phyloP scores from a whole-genome alignment of 2,888 invertebrate species.

The Melieria omissa region DNA sequence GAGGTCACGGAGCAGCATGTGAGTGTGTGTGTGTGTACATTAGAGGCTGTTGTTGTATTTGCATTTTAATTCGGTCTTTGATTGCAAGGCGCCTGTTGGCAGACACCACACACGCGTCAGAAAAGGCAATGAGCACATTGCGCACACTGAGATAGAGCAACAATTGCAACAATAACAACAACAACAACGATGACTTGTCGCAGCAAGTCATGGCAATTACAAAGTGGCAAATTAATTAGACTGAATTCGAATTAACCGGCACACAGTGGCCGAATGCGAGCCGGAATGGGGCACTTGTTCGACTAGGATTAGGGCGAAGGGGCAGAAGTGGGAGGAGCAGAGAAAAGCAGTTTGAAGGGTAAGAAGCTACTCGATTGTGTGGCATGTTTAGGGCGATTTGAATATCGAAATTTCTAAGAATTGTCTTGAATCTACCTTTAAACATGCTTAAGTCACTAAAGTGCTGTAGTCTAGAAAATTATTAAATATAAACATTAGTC shows the following conservation, averaged over 20 bases:
- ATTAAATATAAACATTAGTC: too few relatives aligned
- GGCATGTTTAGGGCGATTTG: too few relatives aligned
- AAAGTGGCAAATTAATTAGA: conserved; percentile 59
- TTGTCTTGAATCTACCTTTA: too few relatives aligned
- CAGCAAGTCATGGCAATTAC: conserved; percentile 24
- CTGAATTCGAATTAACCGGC: conserved; percentile 55
- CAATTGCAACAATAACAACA: background rate
- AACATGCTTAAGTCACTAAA: too few relatives aligned
- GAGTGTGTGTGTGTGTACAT: background rate
- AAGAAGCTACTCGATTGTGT: too few relatives aligned
- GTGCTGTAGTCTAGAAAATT: too few relatives aligned
- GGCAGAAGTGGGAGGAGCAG: too few relatives aligned
- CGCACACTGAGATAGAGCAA: background rate
- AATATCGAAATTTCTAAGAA: too few relatives aligned
- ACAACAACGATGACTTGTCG: conserved; percentile 6
- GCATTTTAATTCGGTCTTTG: conserved; percentile 19
- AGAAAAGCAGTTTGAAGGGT: too few relatives aligned
- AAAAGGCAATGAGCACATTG: background rate
- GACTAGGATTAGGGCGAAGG: too few relatives aligned
- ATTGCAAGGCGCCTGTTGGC: background rate
- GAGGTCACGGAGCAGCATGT: background rate
- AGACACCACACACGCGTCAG: conserved; percentile 5
- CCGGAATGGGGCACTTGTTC: too few relatives aligned
- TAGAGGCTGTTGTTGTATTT: background rate
- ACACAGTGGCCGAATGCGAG: background rate